Base-by-base conservation (phyloP, 2,797 vertebrate genomes). In the Sebastes taczanowskii region DNA sequence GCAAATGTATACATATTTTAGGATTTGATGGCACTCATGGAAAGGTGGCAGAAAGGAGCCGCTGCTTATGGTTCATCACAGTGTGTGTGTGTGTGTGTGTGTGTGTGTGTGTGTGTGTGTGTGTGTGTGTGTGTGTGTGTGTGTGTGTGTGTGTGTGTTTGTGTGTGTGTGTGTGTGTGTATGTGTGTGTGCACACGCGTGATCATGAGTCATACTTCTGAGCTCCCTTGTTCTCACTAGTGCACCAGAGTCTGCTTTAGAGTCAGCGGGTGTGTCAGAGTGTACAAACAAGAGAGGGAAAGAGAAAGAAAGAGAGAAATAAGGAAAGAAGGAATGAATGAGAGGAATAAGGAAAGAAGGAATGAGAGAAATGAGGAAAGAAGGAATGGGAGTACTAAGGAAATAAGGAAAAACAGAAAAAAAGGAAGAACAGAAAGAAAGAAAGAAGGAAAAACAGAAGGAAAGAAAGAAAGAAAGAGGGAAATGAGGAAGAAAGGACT, bases 191-290 rank as follows among this genome's bases (percentile, higher is more conserved):
- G 34, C 38, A 16, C 42, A 70, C 61, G 38, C 10, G 49, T 69
- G 53, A 74, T 65, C n/a, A 64, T 10, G n/a, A 46, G 69, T 27
- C 38, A 35, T 49, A 67, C 64, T 75, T 82, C 76, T 75, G 22
- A 86, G 84, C 56, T 68, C 82, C 70, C 64, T 23, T n/a, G 25
- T 30, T 85, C 46, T 63, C 68, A 27, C 11, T 11, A 63, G 35
- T 59, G 23, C 55, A 53, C 0, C 1, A 49, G 29, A 58, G 23
- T 55, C 46, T 27, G 60, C 68, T 66, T 55, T 27, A 49, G 74
- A 59, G 25, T 18, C 25, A 14, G 22, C 13, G 25, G 53, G 30
- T 55, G 70, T 42, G 6, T 38, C 13, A 34, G 5, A 22, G 22
- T 11, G 16, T 42, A 42, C 38, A 42, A 42, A 42, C 38, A 42